Conservation (phyloP, 1,140 invertebrate genomes). For the Philotrypesis tridentata region DNA sequence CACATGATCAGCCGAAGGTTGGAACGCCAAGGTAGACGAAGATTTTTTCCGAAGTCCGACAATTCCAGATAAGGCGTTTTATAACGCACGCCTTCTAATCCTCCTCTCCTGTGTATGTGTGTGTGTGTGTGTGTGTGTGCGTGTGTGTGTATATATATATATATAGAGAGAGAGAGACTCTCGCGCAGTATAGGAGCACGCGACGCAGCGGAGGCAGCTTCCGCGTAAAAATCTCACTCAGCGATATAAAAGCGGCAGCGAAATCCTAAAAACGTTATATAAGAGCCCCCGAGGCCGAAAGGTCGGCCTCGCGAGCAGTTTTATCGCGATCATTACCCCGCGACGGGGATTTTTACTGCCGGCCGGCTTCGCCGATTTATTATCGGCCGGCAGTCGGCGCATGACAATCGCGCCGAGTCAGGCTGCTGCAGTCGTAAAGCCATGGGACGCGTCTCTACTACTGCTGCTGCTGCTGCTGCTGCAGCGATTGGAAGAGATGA, state of each 20-base stretch:
- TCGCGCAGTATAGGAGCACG: no score
- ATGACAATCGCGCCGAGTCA: conserved; percentile 39
- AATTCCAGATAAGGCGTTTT: not conserved
- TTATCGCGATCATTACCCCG: conserved; percentile 23
- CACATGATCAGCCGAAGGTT: not conserved
- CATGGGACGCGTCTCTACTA: not conserved
- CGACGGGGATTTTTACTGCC: conserved; percentile 16
- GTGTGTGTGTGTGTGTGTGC: no score
- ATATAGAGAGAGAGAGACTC: not conserved
- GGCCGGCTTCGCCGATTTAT: conserved; percentile 17
- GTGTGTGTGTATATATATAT: no score
- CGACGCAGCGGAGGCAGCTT: no score
- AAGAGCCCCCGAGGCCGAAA: not conserved
- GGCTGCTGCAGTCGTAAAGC: conserved; percentile 4
- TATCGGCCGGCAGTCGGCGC: conserved; percentile 16
- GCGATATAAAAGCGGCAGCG: not conserved
- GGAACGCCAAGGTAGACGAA: not conserved
- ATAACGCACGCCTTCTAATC: not conserved
- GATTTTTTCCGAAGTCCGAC: not conserved
- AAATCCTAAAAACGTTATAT: conserved; percentile 2
- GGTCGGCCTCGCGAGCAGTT: conserved; percentile 1
- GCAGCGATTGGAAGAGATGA: conserved; percentile 5
- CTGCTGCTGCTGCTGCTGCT: conserved; percentile 15
- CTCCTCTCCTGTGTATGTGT: no score
- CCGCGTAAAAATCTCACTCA: not conserved